Base-by-base conservation (phyloP, 2,888 invertebrate genomes). In the Lycocerus yunnanus region DNA sequence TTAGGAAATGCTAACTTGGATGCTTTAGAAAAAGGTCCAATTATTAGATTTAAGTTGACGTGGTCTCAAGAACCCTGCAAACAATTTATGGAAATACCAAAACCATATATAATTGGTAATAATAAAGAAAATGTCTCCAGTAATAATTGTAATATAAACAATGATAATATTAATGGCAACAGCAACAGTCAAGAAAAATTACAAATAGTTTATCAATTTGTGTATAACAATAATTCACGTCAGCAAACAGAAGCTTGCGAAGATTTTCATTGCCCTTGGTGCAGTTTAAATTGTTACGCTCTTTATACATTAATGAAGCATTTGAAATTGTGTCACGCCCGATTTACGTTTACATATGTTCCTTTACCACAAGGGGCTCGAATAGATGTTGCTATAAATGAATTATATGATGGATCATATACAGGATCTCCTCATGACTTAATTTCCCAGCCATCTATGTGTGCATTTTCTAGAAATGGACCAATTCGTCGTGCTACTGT, bases 261-360 rank as follows among this genome's bases (percentile, higher is more conserved):
- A 83, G 97, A 97, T 88, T 90, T 97, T 68, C 94, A 94, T 84
- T 98, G 98, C 85, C 98, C 98, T 0, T 98, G 98, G 98, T 98
- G 98, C 86, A 94, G 94, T 6, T 88, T 98, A 15, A 95, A 97
- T 87, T 98, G 97, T 83, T 92, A 93, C 70, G 91, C 93, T 43
- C 89, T 98, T 16, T 97, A 97, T 87, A 94, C 96, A 0, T 88
- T 98, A 79, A 90, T 98, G 58, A 98, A 97, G 85, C 98, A 98
- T 86, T 90, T 98, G 71, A 97, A 97, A 86, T 88, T 97, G 63
- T 97, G 97, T 85, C 98, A 98, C 88, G 94, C 96, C 3, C 90
- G 98, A 81, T 97, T 98, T 87, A 94, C 95, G 80, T 98, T 98
- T 84, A 95, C 95, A 2, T 97, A 97, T 86, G 93, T 94, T 91